These are phyloP conservation scores for Caenorhabditis wallacei DNA, from an alignment of 2,888 invertebrate genomes.

Conservation along the genomic window DNA sequence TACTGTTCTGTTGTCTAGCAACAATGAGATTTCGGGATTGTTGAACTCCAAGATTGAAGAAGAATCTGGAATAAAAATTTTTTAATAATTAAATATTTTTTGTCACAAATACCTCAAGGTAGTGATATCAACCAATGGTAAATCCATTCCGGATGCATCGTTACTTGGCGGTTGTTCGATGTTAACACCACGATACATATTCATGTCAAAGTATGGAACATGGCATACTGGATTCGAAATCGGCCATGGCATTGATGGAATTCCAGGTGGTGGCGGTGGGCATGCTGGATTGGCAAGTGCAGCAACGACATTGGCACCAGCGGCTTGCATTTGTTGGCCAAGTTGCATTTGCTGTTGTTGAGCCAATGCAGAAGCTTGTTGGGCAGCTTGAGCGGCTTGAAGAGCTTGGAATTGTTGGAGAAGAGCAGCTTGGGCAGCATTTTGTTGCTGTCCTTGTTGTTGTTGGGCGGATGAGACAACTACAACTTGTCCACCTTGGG, in stretches of 20 bases:
- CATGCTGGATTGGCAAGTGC: slow-evolving; percentile 32
- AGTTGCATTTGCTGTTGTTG: slow-evolving; percentile 12
- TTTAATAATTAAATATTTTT: not conserved
- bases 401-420: slow-evolving; percentile 28
- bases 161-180: slow-evolving; percentile 76
- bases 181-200: slow-evolving; percentile 77
- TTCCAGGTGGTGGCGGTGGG: slow-evolving; percentile 56
- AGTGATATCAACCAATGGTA: slow-evolving; percentile 78
- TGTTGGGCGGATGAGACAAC: slow-evolving; percentile 5
- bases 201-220: slow-evolving; percentile 78
- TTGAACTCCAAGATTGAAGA: slow-evolving; percentile 81
- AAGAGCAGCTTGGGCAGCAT: not conserved
- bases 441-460: not conserved
- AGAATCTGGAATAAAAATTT: slow-evolving; percentile 69
- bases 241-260: slow-evolving; percentile 78
- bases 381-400: slow-evolving; percentile 36
- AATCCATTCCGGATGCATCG: slow-evolving; percentile 77
- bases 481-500: not conserved
- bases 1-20: slow-evolving; percentile 32
- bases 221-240: slow-evolving; percentile 72
- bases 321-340: slow-evolving; percentile 31
- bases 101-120: slow-evolving; percentile 68
- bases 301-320: slow-evolving; percentile 4
- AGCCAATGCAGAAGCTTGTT: slow-evolving; percentile 2
- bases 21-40: slow-evolving; percentile 74